Conservation (phyloP, 1,140 invertebrate genomes). For the Steinernema khuongi region DNA sequence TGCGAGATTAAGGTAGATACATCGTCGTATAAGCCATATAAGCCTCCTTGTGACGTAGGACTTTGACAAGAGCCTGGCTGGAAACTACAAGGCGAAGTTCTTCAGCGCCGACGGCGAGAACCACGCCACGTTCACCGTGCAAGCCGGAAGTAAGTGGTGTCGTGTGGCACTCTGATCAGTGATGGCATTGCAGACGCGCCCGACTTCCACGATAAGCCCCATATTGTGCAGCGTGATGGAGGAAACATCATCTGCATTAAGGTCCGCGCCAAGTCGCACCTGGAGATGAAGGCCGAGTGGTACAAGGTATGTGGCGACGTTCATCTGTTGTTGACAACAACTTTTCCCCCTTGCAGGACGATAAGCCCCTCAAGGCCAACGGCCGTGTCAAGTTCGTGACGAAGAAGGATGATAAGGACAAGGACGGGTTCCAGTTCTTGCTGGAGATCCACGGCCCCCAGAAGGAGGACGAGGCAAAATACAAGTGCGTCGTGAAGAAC, state of each 20-base stretch:
- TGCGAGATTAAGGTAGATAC: slow-evolving; percentile 55
- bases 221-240: slow-evolving; percentile 56
- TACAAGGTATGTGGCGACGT: slow-evolving; percentile 43
- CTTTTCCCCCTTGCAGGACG: slow-evolving; percentile 46
- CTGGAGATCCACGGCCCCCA: slow-evolving; percentile 53
- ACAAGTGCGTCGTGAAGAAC: slow-evolving; percentile 56
- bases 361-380: slow-evolving; percentile 51
- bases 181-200: slow-evolving; percentile 50
- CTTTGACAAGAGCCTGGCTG: slow-evolving; percentile 56
- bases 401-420: slow-evolving; percentile 56
- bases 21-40: neutral
- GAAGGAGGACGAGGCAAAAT: slow-evolving; percentile 58
- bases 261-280: slow-evolving; percentile 55
- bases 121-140: slow-evolving; percentile 52
- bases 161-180: neutral
- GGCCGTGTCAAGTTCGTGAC: slow-evolving; percentile 50
- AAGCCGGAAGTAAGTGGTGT: slow-evolving; percentile 52
- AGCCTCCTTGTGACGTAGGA: slow-evolving; percentile 42
- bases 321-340: neutral
- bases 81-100: slow-evolving; percentile 56
- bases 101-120: slow-evolving; percentile 53
- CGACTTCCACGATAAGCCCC: slow-evolving; percentile 58
- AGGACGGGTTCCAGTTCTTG: slow-evolving; percentile 52
- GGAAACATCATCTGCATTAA: slow-evolving; percentile 56
- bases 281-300: slow-evolving; percentile 58